Percentiles rank a stretch among this genome's conserved stretches.
These are phyloP conservation scores for Cavia porcellus DNA, from an alignment of 2,113 vertebrate genomes.

Conservation along the genomic window DNA sequence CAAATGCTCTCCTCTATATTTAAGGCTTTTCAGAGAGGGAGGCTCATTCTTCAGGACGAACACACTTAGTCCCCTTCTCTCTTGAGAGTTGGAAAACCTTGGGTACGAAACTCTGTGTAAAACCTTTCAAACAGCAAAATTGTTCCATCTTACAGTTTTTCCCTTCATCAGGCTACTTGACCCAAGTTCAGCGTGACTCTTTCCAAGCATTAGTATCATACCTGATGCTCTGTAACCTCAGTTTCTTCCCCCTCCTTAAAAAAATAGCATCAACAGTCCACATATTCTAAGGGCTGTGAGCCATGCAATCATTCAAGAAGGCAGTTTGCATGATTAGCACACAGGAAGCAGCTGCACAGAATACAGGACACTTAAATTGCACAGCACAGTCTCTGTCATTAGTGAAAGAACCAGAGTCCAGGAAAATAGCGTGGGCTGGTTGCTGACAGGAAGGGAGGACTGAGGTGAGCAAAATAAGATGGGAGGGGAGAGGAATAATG, in stretches of 20 bases:
- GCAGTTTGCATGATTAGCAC: background rate
- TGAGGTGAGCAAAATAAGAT: conserved; percentile 13
- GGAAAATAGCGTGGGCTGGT: conserved; percentile 15
- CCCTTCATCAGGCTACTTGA: background rate
- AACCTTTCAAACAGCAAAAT: background rate
- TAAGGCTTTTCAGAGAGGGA: background rate
- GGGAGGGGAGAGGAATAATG: background rate
- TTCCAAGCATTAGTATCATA: background rate
- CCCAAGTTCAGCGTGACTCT: background rate
- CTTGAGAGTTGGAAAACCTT: background rate
- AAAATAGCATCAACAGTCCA: background rate
- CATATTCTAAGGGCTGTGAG: background rate
- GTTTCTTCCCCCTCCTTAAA: background rate
- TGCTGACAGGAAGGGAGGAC: background rate
- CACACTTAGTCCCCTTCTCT: background rate
- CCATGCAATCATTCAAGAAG: background rate
- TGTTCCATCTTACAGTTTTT: background rate
- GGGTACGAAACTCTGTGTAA: background rate
- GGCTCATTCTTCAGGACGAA: background rate
- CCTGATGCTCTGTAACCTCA: background rate
- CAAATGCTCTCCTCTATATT: background rate
- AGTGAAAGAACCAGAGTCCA: conserved; percentile 21
- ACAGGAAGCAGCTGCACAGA: conserved; percentile 41
- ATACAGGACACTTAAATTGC: background rate
- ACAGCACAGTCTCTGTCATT: conserved; percentile 42